Conservation (phyloP, 1,140 invertebrate genomes). For the Nymphalis io region DNA sequence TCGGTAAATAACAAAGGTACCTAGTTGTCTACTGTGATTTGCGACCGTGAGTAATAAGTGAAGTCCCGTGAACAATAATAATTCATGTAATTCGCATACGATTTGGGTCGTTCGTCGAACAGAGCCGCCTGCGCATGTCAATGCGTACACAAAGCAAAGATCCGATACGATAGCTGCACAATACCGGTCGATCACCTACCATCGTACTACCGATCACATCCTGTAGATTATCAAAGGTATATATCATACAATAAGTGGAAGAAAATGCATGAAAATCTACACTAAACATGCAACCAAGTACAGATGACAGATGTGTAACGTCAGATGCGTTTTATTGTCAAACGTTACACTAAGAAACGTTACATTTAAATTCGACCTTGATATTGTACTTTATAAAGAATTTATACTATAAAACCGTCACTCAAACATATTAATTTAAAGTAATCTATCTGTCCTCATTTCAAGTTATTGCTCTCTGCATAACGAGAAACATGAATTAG, state of each 20-base stretch:
- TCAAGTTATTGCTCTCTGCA: conserved; percentile 37
- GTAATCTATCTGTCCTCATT: conserved; percentile 33
- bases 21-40: conserved; percentile 37
- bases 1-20: conserved; percentile 38
- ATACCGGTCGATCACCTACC: conserved; percentile 66
- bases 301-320: too few relatives aligned
- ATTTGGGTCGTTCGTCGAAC: conserved; percentile 71
- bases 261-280: neutral
- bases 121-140: conserved; percentile 56
- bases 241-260: neutral
- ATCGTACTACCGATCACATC: conserved; percentile 22
- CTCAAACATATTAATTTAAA: too few relatives aligned
- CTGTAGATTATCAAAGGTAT: conserved; percentile 16
- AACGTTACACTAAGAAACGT: too few relatives aligned
- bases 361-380: too few relatives aligned
- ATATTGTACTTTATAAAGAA: neutral
- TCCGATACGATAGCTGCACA: conserved; percentile 70
- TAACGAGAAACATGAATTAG: conserved; percentile 36
- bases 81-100: conserved; percentile 65
- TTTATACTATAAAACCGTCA: too few relatives aligned
- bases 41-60: conserved; percentile 56
- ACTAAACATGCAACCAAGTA: neutral
- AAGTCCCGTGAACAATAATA: conserved; percentile 60
- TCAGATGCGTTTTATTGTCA: too few relatives aligned
- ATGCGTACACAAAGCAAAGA: conserved; percentile 72